Percentiles rank a stretch among this genome's conserved stretches.
phyloP scores from a whole-genome alignment of 2,113 vertebrate genomes.

The Cairina moschata region DNA sequence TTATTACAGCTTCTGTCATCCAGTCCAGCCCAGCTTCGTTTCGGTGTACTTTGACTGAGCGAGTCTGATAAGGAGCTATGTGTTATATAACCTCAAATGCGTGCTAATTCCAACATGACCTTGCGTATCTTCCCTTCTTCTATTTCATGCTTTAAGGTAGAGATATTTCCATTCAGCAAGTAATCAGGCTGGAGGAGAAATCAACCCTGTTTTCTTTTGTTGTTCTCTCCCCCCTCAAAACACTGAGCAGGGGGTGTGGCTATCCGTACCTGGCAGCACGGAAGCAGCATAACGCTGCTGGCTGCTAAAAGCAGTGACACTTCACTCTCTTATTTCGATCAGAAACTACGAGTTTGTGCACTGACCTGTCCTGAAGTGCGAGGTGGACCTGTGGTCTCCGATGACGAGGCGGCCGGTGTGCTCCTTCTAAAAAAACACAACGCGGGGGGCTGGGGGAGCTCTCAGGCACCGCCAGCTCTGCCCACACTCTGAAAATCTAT shows the following conservation, averaged over 20 bases:
- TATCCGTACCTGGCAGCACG: background rate
- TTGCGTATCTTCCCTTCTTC: background rate
- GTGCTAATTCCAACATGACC: background rate
- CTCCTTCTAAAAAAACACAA: slow-evolving; percentile 69
- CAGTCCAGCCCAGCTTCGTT: background rate
- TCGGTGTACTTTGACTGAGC: background rate
- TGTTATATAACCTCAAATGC: background rate
- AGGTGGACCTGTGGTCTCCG: slow-evolving; percentile 87
- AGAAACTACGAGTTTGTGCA: slow-evolving; percentile 20
- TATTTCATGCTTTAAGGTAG: background rate
- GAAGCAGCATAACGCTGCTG: background rate
- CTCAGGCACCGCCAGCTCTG: slow-evolving; percentile 80
- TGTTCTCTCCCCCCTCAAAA: no score
- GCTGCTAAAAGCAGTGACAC: background rate
- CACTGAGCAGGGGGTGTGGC: background rate
- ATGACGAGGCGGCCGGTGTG: slow-evolving; percentile 86
- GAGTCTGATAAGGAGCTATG: background rate
- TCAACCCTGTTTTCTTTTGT: background rate
- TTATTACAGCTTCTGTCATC: background rate
- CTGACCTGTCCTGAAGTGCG: slow-evolving; percentile 88
- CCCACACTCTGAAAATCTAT: slow-evolving; percentile 68
- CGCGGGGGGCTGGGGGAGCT: slow-evolving; percentile 6
- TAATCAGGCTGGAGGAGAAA: background rate
- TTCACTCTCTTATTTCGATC: background rate
- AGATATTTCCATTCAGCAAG: background rate